Evolutionary conservation across 2,797 vertebrate species (phyloP).

Genomic region (Spinus pinus): DNA sequence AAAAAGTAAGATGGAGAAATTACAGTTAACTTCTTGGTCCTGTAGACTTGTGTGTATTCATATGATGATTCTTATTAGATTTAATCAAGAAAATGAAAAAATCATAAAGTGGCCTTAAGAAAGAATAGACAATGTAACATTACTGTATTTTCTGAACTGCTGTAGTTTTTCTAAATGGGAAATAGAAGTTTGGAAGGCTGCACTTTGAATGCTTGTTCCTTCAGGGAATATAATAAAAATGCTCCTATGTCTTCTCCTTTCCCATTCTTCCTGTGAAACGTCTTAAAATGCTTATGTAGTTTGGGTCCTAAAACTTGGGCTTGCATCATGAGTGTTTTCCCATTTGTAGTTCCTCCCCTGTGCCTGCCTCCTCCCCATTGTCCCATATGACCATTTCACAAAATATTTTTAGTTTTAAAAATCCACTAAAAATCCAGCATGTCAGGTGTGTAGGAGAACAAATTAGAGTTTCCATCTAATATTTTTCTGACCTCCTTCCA

Average conservation of each 20-base stretch:
- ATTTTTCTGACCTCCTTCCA: neutral
- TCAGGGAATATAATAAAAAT: neutral
- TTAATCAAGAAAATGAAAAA: neutral
- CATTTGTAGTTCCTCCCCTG: neutral
- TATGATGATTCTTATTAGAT: neutral
- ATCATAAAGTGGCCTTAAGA: neutral
- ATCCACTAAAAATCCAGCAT: neutral
- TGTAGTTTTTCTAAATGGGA: neutral
- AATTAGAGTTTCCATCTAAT: neutral
- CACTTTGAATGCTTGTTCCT: neutral
- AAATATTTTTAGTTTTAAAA: neutral
- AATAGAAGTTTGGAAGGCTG: neutral
- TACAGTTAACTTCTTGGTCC: neutral
- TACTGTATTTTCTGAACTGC: neutral
- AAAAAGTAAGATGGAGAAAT: constrained; percentile 87
- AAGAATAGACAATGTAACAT: neutral
- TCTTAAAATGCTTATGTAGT: neutral
- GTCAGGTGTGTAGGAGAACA: neutral
- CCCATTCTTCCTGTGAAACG: neutral
- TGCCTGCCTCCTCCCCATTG: neutral
- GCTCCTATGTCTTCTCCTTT: neutral
- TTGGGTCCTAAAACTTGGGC: neutral
- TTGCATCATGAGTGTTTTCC: neutral
- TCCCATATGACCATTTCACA: neutral
- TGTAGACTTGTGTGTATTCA: neutral